Conservation (phyloP, 2,797 vertebrate genomes). For the Iguana delicatissima region DNA sequence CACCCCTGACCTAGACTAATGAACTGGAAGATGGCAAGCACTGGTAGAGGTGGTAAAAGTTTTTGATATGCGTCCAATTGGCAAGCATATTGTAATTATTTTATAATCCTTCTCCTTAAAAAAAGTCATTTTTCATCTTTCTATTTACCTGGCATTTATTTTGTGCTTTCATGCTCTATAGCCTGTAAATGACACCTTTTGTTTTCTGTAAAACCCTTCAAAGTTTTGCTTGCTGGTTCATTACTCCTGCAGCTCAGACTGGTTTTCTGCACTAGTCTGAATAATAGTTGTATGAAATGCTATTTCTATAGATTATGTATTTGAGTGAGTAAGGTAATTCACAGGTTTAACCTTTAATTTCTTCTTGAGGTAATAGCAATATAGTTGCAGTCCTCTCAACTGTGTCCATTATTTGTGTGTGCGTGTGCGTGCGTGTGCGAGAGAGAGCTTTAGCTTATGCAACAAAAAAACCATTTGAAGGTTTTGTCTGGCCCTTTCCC, state of each 20-base stretch:
- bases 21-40: background rate
- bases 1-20: background rate
- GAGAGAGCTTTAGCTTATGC: background rate
- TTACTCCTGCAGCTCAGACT: constrained; percentile 33
- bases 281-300: constrained; percentile 41
- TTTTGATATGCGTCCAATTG: background rate
- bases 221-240: constrained; percentile 42
- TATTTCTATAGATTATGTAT: constrained; percentile 52
- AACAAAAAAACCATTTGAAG: background rate
- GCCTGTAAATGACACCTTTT: constrained; percentile 1
- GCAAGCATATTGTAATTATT: background rate
- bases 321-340: constrained; percentile 56
- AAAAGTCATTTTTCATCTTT: constrained; percentile 17
- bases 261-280: background rate
- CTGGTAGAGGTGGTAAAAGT: background rate
- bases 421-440: too few species aligned
- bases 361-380: constrained; percentile 49
- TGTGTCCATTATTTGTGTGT: constrained; percentile 28
- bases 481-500: background rate
- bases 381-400: constrained; percentile 67
- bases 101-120: background rate
- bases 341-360: constrained; percentile 51
- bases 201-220: constrained; percentile 38
- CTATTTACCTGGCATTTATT: constrained; percentile 32
- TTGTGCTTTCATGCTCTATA: constrained; percentile 41